Evolutionary conservation across 1,140 invertebrate species (phyloP).

Genomic region (Ceratina japonica): DNA sequence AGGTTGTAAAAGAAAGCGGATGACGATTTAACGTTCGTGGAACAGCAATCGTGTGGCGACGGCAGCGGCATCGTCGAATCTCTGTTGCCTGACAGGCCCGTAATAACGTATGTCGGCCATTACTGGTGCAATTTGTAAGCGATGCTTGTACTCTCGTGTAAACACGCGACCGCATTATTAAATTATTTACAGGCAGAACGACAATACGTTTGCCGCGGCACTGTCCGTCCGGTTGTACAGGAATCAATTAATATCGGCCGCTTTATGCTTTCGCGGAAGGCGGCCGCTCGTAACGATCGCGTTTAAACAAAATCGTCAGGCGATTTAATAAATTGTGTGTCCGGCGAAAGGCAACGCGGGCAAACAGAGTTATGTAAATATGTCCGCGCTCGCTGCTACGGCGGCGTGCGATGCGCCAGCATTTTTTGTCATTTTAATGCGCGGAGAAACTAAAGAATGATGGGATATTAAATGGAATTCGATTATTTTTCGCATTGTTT

Average conservation of each 20-base stretch:
- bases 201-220: background rate
- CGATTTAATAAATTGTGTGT: slow-evolving; percentile 42
- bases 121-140: slow-evolving; percentile 59
- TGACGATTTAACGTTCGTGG: background rate
- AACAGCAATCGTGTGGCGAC: too few relatives aligned
- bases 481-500: too few relatives aligned
- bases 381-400: background rate
- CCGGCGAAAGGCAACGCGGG: background rate
- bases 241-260: slow-evolving; percentile 59
- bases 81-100: background rate
- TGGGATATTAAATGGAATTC: background rate
- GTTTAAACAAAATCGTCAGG: slow-evolving; percentile 57
- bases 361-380: slow-evolving; percentile 55
- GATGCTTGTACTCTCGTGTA: slow-evolving; percentile 43
- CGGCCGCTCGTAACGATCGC: slow-evolving; percentile 8
- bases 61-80: background rate
- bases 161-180: slow-evolving; percentile 56
- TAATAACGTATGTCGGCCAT: slow-evolving; percentile 45
- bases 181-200: slow-evolving; percentile 53
- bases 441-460: too few relatives aligned
- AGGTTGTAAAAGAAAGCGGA: background rate
- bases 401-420: background rate
- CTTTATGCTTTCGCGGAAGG: slow-evolving; percentile 50
- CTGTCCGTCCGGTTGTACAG: background rate
- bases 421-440: too few relatives aligned